Evolutionary conservation across 2,113 vertebrate genomes (phyloP), one percentile per base, ranked within the genome.

Genomic region (Taxidea taxus): DNA sequence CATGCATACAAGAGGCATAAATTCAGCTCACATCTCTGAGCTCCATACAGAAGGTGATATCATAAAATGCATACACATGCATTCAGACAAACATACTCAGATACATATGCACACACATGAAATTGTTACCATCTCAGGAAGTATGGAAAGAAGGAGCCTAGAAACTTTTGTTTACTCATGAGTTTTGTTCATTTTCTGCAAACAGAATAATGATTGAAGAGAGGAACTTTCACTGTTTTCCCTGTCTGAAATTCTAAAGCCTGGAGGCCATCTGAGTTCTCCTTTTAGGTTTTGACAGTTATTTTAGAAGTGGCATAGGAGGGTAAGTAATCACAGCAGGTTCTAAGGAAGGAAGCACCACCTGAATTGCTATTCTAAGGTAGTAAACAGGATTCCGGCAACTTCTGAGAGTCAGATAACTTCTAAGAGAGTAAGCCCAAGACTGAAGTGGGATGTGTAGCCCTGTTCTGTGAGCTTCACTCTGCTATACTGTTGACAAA

Each of bases 271-370:
- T 82, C 83, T 21, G 70, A 92, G 25, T 81, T 87, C 80, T 87
- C 58, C 49, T 97, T 78, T 93, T 75, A 88, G 83, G 39, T 75
- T 90, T 58, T 92, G 91, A 91, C 80, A 97, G 90, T 81, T 95
- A 51, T 82, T 90, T 96, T 62, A 85, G 85, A 92, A 92, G 77
- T 77, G 20, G 31, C 51, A 47, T 39, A 16, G 47, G 56, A 92
- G 88, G 54, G 42, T 60, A 29, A 96, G 49, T 70, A 31, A 78
- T 80, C 94, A 90, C 18, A 86, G 44, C 54, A 44, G 80, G 75
- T 96, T 90, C 44, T 20, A 56, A 70, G 47, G 27, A 39, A 60
- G 8, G 54, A 88, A 75, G 27, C 25, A 60, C 16, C 85, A 49
- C 34, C 75, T 82, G 82, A 77, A 47, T 70, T 96, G 68, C 58